Conservation (phyloP, 2,797 vertebrate genomes). For the Geotria australis region DNA sequence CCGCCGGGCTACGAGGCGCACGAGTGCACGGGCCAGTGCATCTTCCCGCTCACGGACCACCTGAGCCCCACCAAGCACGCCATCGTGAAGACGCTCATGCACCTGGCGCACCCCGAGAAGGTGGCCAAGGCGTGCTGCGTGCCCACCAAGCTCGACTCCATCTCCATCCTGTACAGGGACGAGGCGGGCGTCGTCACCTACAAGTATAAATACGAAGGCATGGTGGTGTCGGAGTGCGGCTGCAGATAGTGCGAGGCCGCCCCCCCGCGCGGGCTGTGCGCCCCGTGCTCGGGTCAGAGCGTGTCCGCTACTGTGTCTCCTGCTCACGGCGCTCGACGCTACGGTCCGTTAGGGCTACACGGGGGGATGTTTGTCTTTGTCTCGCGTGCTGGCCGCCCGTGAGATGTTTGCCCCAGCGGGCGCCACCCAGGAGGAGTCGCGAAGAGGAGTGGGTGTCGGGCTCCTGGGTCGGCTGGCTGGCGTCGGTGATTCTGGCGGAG, state of each 20-base stretch:
- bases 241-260: constrained; percentile 45
- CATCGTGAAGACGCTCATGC: constrained; percentile 67
- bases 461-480: too few relatives aligned
- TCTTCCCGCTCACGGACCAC: constrained; percentile 58
- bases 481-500: too few relatives aligned
- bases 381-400: too few relatives aligned
- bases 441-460: too few relatives aligned
- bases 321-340: too few relatives aligned
- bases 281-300: neutral
- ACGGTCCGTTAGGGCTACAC: too few relatives aligned
- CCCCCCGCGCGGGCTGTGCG: neutral
- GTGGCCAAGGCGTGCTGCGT: constrained; percentile 69
- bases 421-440: too few relatives aligned
- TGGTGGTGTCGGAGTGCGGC: constrained; percentile 84
- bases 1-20: constrained; percentile 64
- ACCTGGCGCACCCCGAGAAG: constrained; percentile 61
- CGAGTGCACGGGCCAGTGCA: constrained; percentile 52
- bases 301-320: too few relatives aligned
- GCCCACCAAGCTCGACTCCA: constrained; percentile 78
- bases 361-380: too few relatives aligned
- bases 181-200: constrained; percentile 78
- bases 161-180: constrained; percentile 78
- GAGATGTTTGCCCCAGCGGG: too few relatives aligned
- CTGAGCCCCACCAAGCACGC: constrained; percentile 88
- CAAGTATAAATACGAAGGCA: constrained; percentile 91